Conservation (phyloP, 2,113 vertebrate genomes). For the Columba livia region DNA sequence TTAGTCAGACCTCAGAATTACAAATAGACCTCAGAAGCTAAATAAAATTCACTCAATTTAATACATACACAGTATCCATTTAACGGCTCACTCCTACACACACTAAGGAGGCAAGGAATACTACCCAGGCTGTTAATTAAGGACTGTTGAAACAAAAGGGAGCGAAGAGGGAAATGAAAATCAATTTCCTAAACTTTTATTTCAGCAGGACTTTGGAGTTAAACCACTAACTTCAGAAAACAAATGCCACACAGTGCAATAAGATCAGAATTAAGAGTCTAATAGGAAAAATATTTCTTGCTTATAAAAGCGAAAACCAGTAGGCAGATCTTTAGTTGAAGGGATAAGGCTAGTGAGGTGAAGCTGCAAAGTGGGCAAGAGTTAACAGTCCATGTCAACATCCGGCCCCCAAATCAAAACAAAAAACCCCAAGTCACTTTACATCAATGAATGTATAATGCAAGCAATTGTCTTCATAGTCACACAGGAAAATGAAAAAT, state of each 20-base stretch:
- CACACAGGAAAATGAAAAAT: neutral
- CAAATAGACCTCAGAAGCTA: neutral
- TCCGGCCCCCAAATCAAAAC: neutral
- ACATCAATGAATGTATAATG: neutral
- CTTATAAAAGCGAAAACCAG: neutral
- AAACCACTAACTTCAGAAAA: neutral
- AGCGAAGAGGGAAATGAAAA: constrained; percentile 25
- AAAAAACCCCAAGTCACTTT: neutral
- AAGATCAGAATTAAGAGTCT: constrained; percentile 39
- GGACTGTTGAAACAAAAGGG: neutral
- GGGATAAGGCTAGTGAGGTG: neutral
- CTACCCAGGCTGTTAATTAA: constrained; percentile 35
- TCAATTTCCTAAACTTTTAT: constrained; percentile 38
- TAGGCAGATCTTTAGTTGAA: neutral
- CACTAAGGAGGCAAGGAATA: neutral
- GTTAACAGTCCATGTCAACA: neutral
- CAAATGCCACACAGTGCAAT: neutral
- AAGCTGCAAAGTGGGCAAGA: neutral
- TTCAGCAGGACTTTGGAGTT: constrained; percentile 2
- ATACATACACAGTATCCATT: neutral
- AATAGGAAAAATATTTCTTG: constrained; percentile 32
- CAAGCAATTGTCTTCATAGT: neutral
- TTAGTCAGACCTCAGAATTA: neutral
- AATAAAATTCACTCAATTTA: constrained; percentile 7
- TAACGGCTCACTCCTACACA: neutral